A percentile compares a stretch with the other conserved stretches of the same genome.
Evolutionary conservation across 1,140 invertebrate genomes (phyloP).

Genomic region (Drosophila tropicalis): DNA sequence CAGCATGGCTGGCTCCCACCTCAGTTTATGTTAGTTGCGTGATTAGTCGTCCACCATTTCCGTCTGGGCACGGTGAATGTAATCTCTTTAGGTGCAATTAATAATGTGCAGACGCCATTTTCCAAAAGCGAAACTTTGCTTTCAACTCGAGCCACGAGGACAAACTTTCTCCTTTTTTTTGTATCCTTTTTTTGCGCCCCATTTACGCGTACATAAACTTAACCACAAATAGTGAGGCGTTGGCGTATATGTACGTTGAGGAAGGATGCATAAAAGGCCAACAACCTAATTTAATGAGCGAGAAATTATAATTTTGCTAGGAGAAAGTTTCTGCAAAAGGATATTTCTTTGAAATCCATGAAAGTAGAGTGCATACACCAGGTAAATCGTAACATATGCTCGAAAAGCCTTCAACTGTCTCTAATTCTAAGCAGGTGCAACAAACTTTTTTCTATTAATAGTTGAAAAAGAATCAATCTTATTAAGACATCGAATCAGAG

Average conservation of each 20-base stretch:
- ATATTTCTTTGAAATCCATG: neutral
- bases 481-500: too few relatives aligned
- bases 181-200: neutral
- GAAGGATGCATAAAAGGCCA: constrained; percentile 5
- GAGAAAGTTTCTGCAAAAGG: constrained; percentile 11
- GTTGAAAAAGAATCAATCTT: too few relatives aligned
- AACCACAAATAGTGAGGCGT: neutral
- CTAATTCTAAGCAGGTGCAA: neutral
- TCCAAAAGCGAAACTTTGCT: constrained; percentile 36
- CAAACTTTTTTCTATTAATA: neutral
- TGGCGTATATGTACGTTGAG: neutral
- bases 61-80: constrained; percentile 39
- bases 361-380: neutral
- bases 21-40: constrained; percentile 17
- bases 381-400: neutral
- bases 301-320: constrained; percentile 7
- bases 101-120: constrained; percentile 59
- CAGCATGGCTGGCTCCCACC: neutral
- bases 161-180: constrained; percentile 17
- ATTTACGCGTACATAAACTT: constrained; percentile 1
- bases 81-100: constrained; percentile 64
- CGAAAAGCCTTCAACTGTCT: neutral
- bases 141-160: constrained; percentile 11
- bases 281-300: constrained; percentile 20
- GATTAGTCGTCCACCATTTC: constrained; percentile 23